Evolutionary conservation across 2,797 vertebrate species (phyloP), one percentile per base, ranked within the genome.

Genomic region (Heliangelus exortis): DNA sequence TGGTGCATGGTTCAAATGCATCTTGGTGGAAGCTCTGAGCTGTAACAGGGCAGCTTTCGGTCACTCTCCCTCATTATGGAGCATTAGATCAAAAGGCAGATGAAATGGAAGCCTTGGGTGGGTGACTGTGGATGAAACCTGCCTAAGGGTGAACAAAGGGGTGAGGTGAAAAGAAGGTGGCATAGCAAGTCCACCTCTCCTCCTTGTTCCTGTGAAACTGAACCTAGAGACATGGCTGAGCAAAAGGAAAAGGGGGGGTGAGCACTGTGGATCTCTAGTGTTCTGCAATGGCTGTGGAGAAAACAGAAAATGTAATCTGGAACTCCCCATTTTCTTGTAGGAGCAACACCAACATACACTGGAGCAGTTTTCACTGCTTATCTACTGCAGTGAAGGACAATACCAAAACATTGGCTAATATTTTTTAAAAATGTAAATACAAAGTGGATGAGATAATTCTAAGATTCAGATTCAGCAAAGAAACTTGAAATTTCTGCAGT

Each of bases 91-190:
- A 75, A 72, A 84, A 77, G 89, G 81, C 78, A 87, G 78, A 80
- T n/a, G 61, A 95, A 82, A 94, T 54, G 63, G 61, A 94, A 94
- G 43, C 7, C 78, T n/a, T 36, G 53, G n/a, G 76, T 12, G 48
- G 77, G 81, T 66, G 79, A 54, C 47, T 54, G 53, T 0, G 2
- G 53, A 47, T 10, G 3, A 77, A 94, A 74, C 19, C 19, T 7
- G n/a, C 84, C 45, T 5, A 9, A 50, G 53, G 84, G 68, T 0
- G 0, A 93, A 73, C 23, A 57, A 36, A 0, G 0, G n/a, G n/a
- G 39, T 2, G 34, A 75, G 66, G 22, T 1, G 5, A 83, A 80
- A 65, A 61, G 61, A 31, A 0, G 1, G 28, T 15, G 50, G 61
- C 58, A 76, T 16, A 39, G 50, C 9, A 31, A 34, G 21, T 62